phyloP scores from a whole-genome alignment of 2,888 invertebrate genomes.

The Noctua fimbriata region DNA sequence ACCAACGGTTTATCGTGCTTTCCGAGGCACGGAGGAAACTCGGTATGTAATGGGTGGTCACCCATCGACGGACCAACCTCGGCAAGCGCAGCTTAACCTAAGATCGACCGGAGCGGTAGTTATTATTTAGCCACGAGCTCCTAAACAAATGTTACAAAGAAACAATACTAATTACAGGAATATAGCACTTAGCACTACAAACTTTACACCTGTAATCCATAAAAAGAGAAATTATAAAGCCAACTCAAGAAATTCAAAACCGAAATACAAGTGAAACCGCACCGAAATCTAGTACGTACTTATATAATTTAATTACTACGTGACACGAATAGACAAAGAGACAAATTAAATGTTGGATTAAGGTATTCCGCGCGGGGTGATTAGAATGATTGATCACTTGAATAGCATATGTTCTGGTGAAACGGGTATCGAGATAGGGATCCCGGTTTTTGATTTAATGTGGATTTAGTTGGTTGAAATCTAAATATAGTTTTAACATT shows the following conservation, averaged over 20 bases:
- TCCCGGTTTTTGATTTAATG: conserved; percentile 13
- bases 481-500: neutral
- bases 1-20: too few relatives aligned
- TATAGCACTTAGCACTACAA: neutral
- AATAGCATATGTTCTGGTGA: conserved; percentile 42
- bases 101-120: too few relatives aligned
- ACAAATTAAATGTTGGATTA: conserved; percentile 68
- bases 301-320: conserved; percentile 58
- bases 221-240: neutral
- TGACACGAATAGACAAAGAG: conserved; percentile 61
- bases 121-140: too few relatives aligned
- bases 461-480: conserved; percentile 7
- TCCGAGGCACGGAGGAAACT: too few relatives aligned
- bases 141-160: neutral
- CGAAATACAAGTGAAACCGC: conserved; percentile 24
- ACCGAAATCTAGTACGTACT: conserved; percentile 35
- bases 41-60: too few relatives aligned
- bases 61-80: too few relatives aligned
- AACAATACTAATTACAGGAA: neutral
- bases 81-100: too few relatives aligned
- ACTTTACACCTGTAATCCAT: neutral
- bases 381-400: conserved; percentile 76
- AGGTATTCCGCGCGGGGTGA: conserved; percentile 80
- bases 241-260: neutral
- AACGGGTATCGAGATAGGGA: conserved; percentile 17